phyloP scores from a whole-genome alignment of 2,113 vertebrate genomes.

The Heteronetta atricapilla region DNA sequence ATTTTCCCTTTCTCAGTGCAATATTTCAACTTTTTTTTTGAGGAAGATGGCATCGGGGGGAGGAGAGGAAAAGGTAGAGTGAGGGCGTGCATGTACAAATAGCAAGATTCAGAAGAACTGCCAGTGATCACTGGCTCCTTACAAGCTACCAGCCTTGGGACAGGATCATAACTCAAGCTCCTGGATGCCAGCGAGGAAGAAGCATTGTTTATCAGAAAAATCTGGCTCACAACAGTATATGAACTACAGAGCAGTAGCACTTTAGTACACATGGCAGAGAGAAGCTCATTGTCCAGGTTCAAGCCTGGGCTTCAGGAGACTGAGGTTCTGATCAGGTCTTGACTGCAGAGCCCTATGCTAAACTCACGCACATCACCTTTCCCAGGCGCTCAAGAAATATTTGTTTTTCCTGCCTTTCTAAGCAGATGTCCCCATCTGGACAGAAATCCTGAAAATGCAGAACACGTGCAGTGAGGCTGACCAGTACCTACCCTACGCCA shows the following conservation, averaged over 20 bases:
- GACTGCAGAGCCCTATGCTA: background rate
- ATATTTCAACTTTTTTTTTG: background rate
- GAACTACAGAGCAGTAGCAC: background rate
- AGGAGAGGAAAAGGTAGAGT: too few species aligned
- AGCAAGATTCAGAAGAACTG: background rate
- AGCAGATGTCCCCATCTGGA: background rate
- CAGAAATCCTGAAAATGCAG: background rate
- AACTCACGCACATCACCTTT: background rate
- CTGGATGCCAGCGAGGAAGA: background rate
- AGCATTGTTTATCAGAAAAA: rapidly evolving
- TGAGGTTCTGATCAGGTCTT: background rate
- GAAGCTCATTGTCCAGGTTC: background rate
- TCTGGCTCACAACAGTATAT: background rate
- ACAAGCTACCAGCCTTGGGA: background rate
- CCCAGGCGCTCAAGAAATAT: rapidly evolving
- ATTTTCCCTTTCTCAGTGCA: background rate
- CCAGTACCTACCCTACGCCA: background rate
- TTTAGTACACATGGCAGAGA: background rate
- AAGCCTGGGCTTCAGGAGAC: background rate
- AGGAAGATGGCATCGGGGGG: background rate
- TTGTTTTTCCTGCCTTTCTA: background rate
- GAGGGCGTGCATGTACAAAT: rapidly evolving
- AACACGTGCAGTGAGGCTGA: background rate
- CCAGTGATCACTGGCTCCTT: background rate
- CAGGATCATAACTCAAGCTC: background rate